Conservation (phyloP, 2,113 vertebrate genomes). For the Ciconia boyciana region DNA sequence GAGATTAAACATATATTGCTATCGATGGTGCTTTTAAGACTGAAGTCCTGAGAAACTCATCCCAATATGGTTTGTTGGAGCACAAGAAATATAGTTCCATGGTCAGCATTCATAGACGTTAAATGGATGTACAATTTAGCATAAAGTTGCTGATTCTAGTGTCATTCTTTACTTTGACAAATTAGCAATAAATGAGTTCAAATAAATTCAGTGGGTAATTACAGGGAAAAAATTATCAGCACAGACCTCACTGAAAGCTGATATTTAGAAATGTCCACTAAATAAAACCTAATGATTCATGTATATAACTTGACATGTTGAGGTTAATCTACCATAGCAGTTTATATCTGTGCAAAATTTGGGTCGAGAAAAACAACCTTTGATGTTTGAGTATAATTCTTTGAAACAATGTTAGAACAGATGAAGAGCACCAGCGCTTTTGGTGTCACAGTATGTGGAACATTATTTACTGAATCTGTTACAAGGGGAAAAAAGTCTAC, state of each 20-base stretch:
- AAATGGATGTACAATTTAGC: conserved; percentile 30
- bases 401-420: conserved; percentile 8
- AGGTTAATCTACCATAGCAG: conserved; percentile 18
- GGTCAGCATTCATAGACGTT: background rate
- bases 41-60: background rate
- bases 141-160: conserved; percentile 14
- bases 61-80: background rate
- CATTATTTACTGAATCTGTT: background rate
- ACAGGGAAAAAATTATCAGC: background rate
- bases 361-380: background rate
- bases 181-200: background rate
- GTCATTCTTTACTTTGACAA: conserved; percentile 43
- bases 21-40: background rate
- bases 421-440: background rate
- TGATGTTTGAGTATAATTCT: background rate
- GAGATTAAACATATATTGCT: background rate
- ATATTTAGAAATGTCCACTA: background rate
- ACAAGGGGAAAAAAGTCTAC: background rate
- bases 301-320: background rate
- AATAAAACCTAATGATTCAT: conserved; percentile 8
- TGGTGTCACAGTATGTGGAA: background rate
- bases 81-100: conserved; percentile 1
- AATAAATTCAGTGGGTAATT: conserved; percentile 17
- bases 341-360: conserved; percentile 25
- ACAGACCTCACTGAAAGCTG: background rate